Evolutionary conservation across 2,888 invertebrate genomes (phyloP), one percentile per base, ranked within the genome.

Genomic region (Mesorhabditis belari): DNA sequence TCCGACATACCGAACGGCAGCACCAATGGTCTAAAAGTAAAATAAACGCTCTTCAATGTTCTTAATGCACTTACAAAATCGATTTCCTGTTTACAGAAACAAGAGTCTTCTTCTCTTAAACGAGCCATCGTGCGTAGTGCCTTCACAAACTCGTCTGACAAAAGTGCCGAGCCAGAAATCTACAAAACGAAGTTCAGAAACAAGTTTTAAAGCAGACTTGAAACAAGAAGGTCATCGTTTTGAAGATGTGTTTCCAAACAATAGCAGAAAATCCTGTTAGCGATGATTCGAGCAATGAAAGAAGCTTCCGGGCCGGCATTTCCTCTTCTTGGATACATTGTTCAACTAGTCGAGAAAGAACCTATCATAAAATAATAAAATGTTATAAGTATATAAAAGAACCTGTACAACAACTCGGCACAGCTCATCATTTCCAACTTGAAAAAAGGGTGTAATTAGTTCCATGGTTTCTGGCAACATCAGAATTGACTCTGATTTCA

Each of bases 51-150:
- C n/a, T 17, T 53, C 56, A 55, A 58, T 1, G n/a, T 35, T 2
- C 2, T 26, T 6, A 19, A 12, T 1, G 2, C 25, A 64, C 68
- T 62, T 51, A 76, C 76, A 77, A 88, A 87, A 81, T 95, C 94
- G 0, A 92, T 86, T 80, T 92, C 87, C 55, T 84, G 83, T 64
- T 85, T 86, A 76, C 86, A 87, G 26, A 85, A 83, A 73, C 88
- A 88, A 69, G 87, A 62, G 54, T 74, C 76, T 5, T 69, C 87
- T 77, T 89, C 89, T 63, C 90, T 85, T 44, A 90, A 83, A 71
- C 88, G 87, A 1, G 88, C 87, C 56, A 91, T 82, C 4, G 82
- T 79, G 51, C 72, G 60, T 65, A 84, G 69, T 58, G 81, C 69
- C 49, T 70, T 71, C 0, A 65, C 63, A 52, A 78, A 65, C 19